Percentiles rank a stretch among this genome's conserved stretches.
These are phyloP conservation scores for Actenoides hombroni DNA, from an alignment of 2,113 vertebrate species.

Conservation along the genomic window DNA sequence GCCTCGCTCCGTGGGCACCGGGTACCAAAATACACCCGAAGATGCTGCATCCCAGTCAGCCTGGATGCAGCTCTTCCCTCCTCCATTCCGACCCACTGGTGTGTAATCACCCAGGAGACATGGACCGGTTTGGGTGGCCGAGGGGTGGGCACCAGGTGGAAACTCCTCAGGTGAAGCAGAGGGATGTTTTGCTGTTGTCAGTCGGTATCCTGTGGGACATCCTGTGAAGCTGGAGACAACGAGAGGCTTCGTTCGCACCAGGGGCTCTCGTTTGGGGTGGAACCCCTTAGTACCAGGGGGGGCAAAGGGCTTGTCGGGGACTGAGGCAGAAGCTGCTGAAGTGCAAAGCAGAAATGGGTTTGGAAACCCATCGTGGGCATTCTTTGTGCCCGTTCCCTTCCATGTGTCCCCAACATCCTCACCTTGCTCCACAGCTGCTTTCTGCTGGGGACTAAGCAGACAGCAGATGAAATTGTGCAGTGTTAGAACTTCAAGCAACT, in stretches of 20 bases:
- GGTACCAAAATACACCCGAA: neutral
- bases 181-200: neutral
- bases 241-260: neutral
- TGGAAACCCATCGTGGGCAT: neutral
- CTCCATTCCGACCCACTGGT: accelerated
- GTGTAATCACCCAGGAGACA: neutral
- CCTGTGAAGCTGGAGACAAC: neutral
- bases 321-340: neutral
- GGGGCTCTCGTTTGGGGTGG: neutral
- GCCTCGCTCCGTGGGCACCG: neutral
- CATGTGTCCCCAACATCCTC: accelerated
- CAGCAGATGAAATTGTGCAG: too few species aligned
- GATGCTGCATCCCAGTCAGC: neutral
- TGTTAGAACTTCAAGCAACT: neutral
- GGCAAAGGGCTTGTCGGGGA: neutral
- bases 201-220: neutral
- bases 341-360: neutral
- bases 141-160: neutral
- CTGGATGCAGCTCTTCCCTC: neutral
- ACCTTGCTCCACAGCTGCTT: neutral
- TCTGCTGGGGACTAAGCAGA: neutral
- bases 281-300: neutral
- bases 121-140: neutral
- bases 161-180: neutral
- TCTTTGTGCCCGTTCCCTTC: neutral